phyloP scores from a whole-genome alignment of 2,113 vertebrate genomes.

The Desmodus rotundus region DNA sequence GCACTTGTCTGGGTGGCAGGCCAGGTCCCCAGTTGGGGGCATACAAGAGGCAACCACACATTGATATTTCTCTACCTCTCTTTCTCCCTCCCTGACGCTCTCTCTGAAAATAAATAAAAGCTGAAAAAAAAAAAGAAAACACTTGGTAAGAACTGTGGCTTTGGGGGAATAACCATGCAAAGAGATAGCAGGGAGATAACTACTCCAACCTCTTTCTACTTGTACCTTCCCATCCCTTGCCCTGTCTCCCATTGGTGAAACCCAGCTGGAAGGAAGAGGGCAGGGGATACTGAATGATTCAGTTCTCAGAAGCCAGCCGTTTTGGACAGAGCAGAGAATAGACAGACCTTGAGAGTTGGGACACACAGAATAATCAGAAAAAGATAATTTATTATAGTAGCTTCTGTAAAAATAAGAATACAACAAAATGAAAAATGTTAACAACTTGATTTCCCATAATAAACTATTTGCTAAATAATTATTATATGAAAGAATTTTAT shows the following conservation, averaged over 20 bases:
- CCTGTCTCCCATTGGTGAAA: not conserved
- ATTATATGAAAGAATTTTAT: not conserved
- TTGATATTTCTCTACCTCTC: no score
- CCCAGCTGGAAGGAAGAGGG: not conserved
- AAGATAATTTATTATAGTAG: not conserved
- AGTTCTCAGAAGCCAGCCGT: not conserved
- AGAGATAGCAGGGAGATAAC: not conserved
- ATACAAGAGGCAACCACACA: no score
- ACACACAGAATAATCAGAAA: not conserved
- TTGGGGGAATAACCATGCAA: accelerated
- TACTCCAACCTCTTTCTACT: not conserved
- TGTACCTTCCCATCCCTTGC: not conserved
- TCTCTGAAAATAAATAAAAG: no score
- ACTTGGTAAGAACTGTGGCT: not conserved
- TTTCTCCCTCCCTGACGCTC: no score
- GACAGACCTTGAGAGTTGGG: not conserved
- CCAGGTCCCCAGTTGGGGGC: no score
- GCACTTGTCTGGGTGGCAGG: no score
- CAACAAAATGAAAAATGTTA: no score
- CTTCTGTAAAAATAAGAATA: not conserved
- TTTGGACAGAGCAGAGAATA: not conserved
- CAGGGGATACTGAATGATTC: not conserved
- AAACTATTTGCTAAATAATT: not conserved
- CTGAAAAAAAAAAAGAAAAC: not conserved
- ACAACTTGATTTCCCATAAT: not conserved